phyloP scores from a whole-genome alignment of 2,113 vertebrate genomes.

The Corythornis vintsioides region DNA sequence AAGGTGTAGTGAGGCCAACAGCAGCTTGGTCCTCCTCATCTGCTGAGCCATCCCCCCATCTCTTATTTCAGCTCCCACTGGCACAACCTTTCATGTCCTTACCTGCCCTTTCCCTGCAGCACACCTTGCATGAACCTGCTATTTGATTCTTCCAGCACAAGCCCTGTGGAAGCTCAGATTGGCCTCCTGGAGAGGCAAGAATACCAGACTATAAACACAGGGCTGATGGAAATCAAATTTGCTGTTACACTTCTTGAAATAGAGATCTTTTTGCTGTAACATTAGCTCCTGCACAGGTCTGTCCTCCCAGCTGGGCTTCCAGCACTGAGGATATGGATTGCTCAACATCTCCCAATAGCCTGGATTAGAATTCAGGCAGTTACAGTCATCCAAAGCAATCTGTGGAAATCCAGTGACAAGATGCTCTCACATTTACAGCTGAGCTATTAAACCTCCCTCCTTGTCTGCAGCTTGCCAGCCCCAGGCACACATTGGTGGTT shows the following conservation, averaged over 20 bases:
- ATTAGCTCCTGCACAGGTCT: slow-evolving; percentile 15
- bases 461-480: background rate
- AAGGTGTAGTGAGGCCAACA: background rate
- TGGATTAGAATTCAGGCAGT: background rate
- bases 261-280: background rate
- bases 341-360: slow-evolving; percentile 26
- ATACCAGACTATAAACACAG: slow-evolving; percentile 33
- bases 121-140: background rate
- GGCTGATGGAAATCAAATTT: slow-evolving; percentile 62
- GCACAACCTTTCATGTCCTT: background rate
- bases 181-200: slow-evolving; percentile 41
- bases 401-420: slow-evolving; percentile 16
- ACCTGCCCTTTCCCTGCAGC: background rate
- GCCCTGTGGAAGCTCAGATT: slow-evolving; percentile 27
- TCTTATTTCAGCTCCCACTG: background rate
- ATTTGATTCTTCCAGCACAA: slow-evolving; percentile 33
- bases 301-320: slow-evolving; percentile 20
- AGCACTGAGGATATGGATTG: slow-evolving; percentile 5
- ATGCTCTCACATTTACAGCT: background rate
- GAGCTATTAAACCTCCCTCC: background rate
- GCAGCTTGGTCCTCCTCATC: background rate
- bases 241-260: slow-evolving; percentile 8
- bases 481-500: background rate
- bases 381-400: slow-evolving; percentile 18
- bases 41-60: background rate